Evolutionary conservation across 2,797 vertebrate genomes (phyloP), one percentile per base, ranked within the genome.

Genomic region (Synanceia verrucosa): DNA sequence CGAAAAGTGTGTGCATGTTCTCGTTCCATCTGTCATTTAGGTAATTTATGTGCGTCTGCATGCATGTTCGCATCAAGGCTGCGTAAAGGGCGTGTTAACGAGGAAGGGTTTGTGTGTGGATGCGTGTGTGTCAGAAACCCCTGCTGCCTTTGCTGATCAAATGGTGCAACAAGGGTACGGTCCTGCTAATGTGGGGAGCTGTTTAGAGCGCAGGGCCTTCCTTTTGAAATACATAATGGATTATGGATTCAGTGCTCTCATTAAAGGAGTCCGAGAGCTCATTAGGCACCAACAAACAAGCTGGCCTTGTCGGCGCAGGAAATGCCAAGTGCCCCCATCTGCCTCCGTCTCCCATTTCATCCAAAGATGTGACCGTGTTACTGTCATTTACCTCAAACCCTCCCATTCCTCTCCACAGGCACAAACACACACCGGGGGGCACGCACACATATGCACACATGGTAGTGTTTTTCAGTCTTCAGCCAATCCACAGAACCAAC

Each of bases 191-290:
- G 96, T 93, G 95, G 95, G 94, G 95, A 96, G 96, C 96, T 96
- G 97, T 97, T 96, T 97, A 96, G 96, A 95, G 94, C 94, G 18
- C 91, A 34, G 81, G 93, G 95, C 95, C 94, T 94, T n/a, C 95
- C 96, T 97, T 99, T 99, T 97, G 97, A 99, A 98, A 97, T 95
- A 95, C n/a, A 96, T 95, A 96, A 96, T 95, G 96, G n/a, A 97
- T 97, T 97, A 98, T 98, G 96, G 97, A 97, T 97, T 97, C 97
- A 96, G 96, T 97, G 94, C 96, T 96, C 96, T 99, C 97, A 99
- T 99, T 99, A 98, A 98, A 97, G 96, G 82, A 96, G 96, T 96
- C 96, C 96, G 95, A 98, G 96, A 97, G 96, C 97, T 99, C 96
- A 96, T 99, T 99, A 98, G 96, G 86, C 95, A 94, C 94, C 96